Base-by-base conservation (phyloP, 2,797 vertebrate genomes). In the Sciurus vulgaris region DNA sequence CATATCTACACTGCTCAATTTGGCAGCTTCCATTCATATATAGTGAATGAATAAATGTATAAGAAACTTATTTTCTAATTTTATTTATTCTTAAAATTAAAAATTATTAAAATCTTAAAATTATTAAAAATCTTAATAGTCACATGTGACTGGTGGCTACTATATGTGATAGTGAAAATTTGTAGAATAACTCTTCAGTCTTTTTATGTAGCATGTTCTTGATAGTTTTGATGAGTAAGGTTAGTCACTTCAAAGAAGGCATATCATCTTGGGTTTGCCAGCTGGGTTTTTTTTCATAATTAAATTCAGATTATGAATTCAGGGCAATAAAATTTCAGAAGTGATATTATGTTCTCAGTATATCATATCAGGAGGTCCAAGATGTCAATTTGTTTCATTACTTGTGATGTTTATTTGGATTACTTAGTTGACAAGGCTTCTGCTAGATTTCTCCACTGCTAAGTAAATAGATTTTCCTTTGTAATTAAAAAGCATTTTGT, bases 401-500 rank as follows among this genome's bases (percentile, higher is more conserved):
- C 12, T 30, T 77, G 38, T 89, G 5, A 86, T 35, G 9, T 67
- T 81, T 73, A 30, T 54, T 86, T 61, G 76, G 24, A 86, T 69
- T 76, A 61, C 38, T 88, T 76, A 87, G n/a, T 56, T 86, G 61
- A 77, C 24, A 88, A 70, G 14, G 12, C 3, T 70, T 24, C n/a
- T 81, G 26, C 35, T 85, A 77, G 41, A 3, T 85, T 88, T 70
- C 15, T 54, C 54, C 14, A 72, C n/a, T 47, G 14, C 41, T 56
- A 91, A 84, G 18, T 41, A 74, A 87, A 84, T 20, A 94, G 12
- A 70, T 51, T 81, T 56, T 6, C 15, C 18, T 74, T 86, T 83
- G 61, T 83, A 83, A 63, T 92, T 47, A 78, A 89, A 89, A 86
- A 86, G 30, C 79, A 47, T 41, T 56, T 93, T 74, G 2, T 28